Conservation (phyloP, 1,140 invertebrate genomes). For the Zaprionus africanus region DNA sequence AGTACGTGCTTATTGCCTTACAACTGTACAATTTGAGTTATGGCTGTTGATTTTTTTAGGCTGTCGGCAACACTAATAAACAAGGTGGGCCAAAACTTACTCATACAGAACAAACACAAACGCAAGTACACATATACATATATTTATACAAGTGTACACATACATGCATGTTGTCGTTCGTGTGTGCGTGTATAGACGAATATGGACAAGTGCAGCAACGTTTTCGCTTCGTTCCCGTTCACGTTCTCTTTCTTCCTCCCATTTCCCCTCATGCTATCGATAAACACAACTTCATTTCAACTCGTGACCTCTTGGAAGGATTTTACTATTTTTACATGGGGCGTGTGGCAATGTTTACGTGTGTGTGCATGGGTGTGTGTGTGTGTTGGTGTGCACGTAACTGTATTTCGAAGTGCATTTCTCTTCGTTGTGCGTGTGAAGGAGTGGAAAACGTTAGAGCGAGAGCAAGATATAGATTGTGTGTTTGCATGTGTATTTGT, state of each 20-base stretch:
- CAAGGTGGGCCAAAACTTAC: conserved; percentile 53
- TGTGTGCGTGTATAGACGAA: conserved; percentile 11
- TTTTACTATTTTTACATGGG: conserved; percentile 74
- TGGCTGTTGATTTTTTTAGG: conserved; percentile 47
- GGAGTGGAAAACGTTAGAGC: conserved; percentile 17
- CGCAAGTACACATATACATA: not conserved
- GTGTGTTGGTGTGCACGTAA: conserved; percentile 64
- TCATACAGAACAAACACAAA: conserved; percentile 35
- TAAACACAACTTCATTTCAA: conserved; percentile 69
- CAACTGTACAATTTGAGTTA: conserved; percentile 51
- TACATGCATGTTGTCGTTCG: not conserved
- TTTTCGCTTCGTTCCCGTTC: conserved; percentile 21
- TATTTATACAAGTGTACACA: conserved; percentile 9
- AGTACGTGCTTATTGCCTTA: conserved; percentile 47
- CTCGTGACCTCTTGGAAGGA: conserved; percentile 77
- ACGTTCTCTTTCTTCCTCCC: conserved; percentile 21
- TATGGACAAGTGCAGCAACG: conserved; percentile 55
- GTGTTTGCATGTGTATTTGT: conserved; percentile 6
- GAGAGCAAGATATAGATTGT: conserved; percentile 26
- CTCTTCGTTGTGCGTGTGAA: conserved; percentile 34
- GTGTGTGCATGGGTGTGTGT: conserved; percentile 13
- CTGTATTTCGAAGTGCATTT: conserved; percentile 77
- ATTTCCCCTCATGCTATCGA: conserved; percentile 31
- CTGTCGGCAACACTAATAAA: conserved; percentile 41
- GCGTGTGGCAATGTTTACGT: conserved; percentile 28